Conservation (phyloP, 2,797 vertebrate species). For the Acomys russatus region DNA sequence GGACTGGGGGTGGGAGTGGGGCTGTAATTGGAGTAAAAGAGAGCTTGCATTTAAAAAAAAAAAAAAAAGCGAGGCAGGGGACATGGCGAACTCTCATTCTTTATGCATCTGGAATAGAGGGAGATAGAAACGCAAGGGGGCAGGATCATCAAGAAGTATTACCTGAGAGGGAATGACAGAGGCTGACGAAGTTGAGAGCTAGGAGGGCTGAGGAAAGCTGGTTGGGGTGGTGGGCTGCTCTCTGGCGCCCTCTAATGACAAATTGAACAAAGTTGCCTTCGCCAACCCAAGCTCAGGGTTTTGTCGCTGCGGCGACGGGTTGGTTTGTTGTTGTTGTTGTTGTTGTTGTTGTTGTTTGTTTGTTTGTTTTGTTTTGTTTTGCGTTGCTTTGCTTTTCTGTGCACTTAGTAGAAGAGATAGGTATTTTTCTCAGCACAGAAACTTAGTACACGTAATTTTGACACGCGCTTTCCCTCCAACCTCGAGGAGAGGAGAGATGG, state of each 20-base stretch:
- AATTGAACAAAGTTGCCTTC: background rate
- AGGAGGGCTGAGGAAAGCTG: slow-evolving; percentile 49
- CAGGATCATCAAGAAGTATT: slow-evolving; percentile 60
- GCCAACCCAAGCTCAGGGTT: slow-evolving; percentile 11
- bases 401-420: background rate
- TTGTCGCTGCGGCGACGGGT: slow-evolving; percentile 59
- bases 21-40: background rate
- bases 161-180: slow-evolving; percentile 73
- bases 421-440: slow-evolving; percentile 45
- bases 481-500: background rate
- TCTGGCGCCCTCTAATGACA: slow-evolving; percentile 85
- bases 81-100: slow-evolving; percentile 15
- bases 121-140: slow-evolving; percentile 50
- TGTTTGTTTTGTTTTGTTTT: background rate
- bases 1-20: background rate
- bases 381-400: background rate
- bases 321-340: background rate
- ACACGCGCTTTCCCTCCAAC: background rate
- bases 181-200: slow-evolving; percentile 58
- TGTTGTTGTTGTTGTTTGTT: background rate
- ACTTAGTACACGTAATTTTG: slow-evolving; percentile 49
- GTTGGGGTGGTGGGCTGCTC: slow-evolving; percentile 74
- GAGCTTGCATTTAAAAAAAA: background rate
- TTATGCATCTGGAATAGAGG: slow-evolving; percentile 29
- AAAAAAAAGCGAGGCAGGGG: background rate